A percentile compares a stretch with the other conserved stretches of the same genome.
These are phyloP conservation scores for Heteronetta atricapilla DNA, from an alignment of 2,113 vertebrate species.

Conservation along the genomic window DNA sequence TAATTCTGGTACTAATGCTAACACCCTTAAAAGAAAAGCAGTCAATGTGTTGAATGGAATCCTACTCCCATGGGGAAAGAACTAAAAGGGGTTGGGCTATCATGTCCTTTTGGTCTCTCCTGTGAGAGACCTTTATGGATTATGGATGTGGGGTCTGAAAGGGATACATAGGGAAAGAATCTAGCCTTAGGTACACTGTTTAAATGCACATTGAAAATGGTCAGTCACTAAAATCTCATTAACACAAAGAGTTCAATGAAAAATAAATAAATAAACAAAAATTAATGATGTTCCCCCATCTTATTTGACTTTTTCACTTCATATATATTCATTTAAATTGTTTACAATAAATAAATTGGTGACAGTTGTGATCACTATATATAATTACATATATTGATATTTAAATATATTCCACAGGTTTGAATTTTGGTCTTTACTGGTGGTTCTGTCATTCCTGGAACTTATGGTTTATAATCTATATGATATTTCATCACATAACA, in stretches of 20 bases:
- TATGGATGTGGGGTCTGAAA: background rate
- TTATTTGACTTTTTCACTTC: slow-evolving; percentile 20
- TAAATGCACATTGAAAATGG: background rate
- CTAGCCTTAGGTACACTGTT: background rate
- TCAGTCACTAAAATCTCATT: background rate
- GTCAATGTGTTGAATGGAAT: background rate
- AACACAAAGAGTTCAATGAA: background rate
- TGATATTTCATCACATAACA: slow-evolving; percentile 1
- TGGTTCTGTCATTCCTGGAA: background rate
- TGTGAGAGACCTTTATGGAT: background rate
- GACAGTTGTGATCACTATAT: background rate
- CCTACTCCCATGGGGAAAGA: background rate
- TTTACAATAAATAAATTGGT: background rate
- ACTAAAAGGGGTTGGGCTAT: background rate
- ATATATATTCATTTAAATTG: background rate
- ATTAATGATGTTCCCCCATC: background rate
- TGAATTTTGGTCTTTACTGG: background rate
- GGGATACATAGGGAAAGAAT: background rate
- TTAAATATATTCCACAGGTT: background rate
- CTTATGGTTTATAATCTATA: background rate
- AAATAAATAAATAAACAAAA: background rate
- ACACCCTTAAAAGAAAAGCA: background rate
- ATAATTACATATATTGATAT: slow-evolving; percentile 1
- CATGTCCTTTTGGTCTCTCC: background rate
- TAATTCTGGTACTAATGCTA: background rate